Conservation (phyloP, 2,797 vertebrate genomes). For the Sebastes minor region DNA sequence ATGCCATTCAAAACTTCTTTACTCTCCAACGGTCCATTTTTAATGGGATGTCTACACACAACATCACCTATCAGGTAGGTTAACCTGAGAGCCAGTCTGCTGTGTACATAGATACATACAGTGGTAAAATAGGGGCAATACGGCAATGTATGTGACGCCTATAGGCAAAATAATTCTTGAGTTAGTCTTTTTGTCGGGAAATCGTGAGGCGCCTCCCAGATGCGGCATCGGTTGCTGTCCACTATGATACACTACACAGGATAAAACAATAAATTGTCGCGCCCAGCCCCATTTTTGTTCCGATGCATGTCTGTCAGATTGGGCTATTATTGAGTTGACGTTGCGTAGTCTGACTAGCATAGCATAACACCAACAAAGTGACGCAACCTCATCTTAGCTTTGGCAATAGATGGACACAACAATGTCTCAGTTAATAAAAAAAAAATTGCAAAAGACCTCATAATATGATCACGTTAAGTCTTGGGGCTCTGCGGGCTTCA, state of each 20-base stretch:
- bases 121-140: background rate
- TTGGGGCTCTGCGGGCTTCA: background rate
- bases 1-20: slow-evolving; percentile 13
- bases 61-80: background rate
- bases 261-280: too few relatives aligned
- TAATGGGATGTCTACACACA: background rate
- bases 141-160: background rate
- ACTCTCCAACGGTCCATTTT: background rate
- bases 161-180: too few relatives aligned
- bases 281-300: too few relatives aligned
- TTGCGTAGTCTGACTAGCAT: too few relatives aligned
- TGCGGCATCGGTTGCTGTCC: accelerated
- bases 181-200: background rate
- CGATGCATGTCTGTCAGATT: too few relatives aligned
- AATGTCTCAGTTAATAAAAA: background rate
- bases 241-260: too few relatives aligned
- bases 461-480: background rate
- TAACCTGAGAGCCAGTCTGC: background rate
- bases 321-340: too few relatives aligned
- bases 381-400: background rate
- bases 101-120: background rate
- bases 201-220: accelerated
- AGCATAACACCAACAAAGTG: too few relatives aligned
- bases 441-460: background rate
- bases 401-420: background rate